A percentile compares a stretch with the other conserved stretches of the same genome.
These are phyloP conservation scores for Dasysyrphus tricinctus DNA, from an alignment of 2,888 invertebrate genomes.

Conservation along the genomic window DNA sequence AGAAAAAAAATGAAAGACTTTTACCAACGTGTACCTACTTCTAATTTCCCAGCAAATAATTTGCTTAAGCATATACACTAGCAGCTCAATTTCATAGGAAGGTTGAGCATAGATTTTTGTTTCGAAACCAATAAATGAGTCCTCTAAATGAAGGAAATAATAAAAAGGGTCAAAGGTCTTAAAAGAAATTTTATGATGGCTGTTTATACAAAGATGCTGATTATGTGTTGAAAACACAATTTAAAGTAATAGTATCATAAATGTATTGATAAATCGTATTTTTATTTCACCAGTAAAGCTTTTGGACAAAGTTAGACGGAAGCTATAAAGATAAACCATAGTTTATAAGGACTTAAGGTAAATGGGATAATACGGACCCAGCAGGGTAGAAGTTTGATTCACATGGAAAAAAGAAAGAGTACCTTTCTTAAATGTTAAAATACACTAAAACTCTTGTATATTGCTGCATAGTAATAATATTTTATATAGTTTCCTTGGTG, in stretches of 20 bases:
- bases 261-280: background rate
- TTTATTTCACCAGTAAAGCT: background rate
- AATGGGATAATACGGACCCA: background rate
- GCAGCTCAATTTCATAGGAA: too few species aligned
- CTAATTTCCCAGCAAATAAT: too few species aligned
- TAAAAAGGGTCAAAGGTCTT: background rate
- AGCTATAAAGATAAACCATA: background rate
- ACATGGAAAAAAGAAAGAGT: background rate
- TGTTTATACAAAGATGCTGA: background rate
- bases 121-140: background rate
- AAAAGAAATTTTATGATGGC: background rate
- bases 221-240: conserved; percentile 4
- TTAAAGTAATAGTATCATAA: background rate
- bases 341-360: background rate
- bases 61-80: too few species aligned
- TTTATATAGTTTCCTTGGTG: too few species aligned
- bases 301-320: background rate
- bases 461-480: too few species aligned
- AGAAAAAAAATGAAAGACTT: too few species aligned
- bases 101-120: too few species aligned
- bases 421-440: too few species aligned
- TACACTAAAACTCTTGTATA: too few species aligned
- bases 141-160: background rate
- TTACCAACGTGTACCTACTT: too few species aligned
- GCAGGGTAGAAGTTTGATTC: background rate